These are phyloP conservation scores for Daphoenositta chrysoptera DNA, from an alignment of 2,113 vertebrate species.

Conservation along the genomic window DNA sequence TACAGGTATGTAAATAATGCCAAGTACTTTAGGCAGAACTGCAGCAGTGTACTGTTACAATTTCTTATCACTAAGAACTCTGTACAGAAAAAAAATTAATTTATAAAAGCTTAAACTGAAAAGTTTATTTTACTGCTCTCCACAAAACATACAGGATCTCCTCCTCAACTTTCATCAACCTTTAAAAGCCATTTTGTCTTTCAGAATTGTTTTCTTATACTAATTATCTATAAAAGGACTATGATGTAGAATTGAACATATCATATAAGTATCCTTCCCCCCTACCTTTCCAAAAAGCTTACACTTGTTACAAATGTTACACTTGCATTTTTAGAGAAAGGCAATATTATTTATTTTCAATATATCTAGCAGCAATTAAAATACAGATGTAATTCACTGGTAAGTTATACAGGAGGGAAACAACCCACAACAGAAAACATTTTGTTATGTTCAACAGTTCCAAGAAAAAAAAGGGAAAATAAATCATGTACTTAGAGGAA, in stretches of 20 bases:
- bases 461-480: neutral
- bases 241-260: neutral
- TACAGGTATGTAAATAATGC: neutral
- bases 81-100: neutral
- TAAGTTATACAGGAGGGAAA: neutral
- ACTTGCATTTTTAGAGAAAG: neutral
- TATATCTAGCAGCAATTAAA: neutral
- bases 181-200: neutral
- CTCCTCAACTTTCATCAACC: neutral
- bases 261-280: neutral
- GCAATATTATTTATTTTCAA: neutral
- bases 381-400: neutral
- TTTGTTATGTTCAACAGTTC: neutral
- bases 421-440: neutral
- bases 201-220: neutral
- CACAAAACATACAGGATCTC: neutral
- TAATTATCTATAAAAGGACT: neutral
- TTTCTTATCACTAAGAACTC: neutral
- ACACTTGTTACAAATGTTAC: neutral
- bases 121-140: neutral
- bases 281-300: neutral
- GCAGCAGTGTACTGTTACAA: neutral
- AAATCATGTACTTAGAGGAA: neutral
- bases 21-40: neutral
- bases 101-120: neutral